A percentile compares a stretch with the other conserved stretches of the same genome.
Conservation (phyloP, 1,140 invertebrate species). For the Macrobrachium nipponense region DNA sequence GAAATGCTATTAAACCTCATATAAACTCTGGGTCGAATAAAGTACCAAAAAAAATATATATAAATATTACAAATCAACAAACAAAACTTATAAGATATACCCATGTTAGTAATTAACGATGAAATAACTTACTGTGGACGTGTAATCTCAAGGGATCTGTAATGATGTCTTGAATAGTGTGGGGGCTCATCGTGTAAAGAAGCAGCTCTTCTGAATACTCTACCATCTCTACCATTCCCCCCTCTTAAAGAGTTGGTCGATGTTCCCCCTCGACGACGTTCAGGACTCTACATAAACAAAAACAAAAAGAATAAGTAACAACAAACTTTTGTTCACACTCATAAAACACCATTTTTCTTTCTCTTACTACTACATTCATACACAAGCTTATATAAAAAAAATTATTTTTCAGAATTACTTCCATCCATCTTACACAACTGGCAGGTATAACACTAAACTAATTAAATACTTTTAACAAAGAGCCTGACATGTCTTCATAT, state of each 20-base stretch:
- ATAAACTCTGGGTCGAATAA: background rate
- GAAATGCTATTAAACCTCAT: background rate
- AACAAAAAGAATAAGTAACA: background rate
- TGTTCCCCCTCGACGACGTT: constrained; percentile 54
- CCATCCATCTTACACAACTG: too few relatives aligned
- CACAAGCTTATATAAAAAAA: too few relatives aligned
- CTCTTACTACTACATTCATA: background rate
- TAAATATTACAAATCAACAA: too few relatives aligned
- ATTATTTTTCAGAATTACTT: too few relatives aligned
- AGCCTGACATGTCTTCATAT: too few relatives aligned
- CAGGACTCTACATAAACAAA: constrained; percentile 40
- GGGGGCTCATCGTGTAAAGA: constrained; percentile 61
- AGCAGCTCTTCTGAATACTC: constrained; percentile 59
- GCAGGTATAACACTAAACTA: too few relatives aligned
- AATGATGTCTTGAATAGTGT: constrained; percentile 47
- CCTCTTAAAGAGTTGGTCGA: constrained; percentile 19
- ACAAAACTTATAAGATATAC: too few relatives aligned
- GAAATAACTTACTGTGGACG: constrained; percentile 46
- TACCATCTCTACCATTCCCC: constrained; percentile 36
- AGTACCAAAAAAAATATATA: background rate
- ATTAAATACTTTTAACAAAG: too few relatives aligned
- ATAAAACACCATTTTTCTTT: background rate
- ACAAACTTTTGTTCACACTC: background rate
- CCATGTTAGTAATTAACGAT: too few relatives aligned
- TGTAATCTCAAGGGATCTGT: constrained; percentile 58